Evolutionary conservation across 2,113 vertebrate species (phyloP), one percentile per base, ranked within the genome.

Genomic region (Anhinga rufa): DNA sequence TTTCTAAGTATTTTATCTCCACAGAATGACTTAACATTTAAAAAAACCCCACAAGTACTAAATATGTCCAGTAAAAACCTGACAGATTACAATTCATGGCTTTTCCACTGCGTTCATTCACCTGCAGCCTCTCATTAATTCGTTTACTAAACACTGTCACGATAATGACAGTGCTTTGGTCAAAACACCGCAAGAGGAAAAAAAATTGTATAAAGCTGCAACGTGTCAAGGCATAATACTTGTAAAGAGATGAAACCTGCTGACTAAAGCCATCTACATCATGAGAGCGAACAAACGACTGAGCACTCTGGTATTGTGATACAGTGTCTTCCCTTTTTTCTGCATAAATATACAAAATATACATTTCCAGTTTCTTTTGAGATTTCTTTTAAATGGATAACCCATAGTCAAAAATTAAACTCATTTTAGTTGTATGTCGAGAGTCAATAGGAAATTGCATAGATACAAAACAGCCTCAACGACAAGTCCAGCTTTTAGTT

Each of bases 321-420:
- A 98, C 95, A 98, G 97, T 97, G 97, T 98, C 97, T 98, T 98
- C 97, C 98, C 97, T 94, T 98, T 98, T 97, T 97, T 97, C 94
- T 88, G 98, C 97, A 97, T 97, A 98, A 98, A 98, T 98, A 98
- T 98, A 98, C 98, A 98, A 98, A 98, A 98, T 98, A 98, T 98
- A 98, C 98, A 98, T 92, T 98, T 98, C 98, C 98, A 98, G 98
- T 98, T 98, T 88, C 88, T 68, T 94, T 95, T 49, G 84, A 76
- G 80, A 93, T 93, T 88, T 91, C 38, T 83, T 93, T 85, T 64
- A 92, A 94, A 97, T 12, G 85, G 93, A 57, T 89, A 92, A 85
- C 91, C 69, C 93, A 93, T 86, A 64, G 91, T 94, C 92, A 88
- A 91, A 96, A 96, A 95, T 75, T 86, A 88, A 94, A 75, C 90